Evolutionary conservation across 2,888 invertebrate species (phyloP), one percentile per base, ranked within the genome.

Genomic region (Lumbricus terrestris): DNA sequence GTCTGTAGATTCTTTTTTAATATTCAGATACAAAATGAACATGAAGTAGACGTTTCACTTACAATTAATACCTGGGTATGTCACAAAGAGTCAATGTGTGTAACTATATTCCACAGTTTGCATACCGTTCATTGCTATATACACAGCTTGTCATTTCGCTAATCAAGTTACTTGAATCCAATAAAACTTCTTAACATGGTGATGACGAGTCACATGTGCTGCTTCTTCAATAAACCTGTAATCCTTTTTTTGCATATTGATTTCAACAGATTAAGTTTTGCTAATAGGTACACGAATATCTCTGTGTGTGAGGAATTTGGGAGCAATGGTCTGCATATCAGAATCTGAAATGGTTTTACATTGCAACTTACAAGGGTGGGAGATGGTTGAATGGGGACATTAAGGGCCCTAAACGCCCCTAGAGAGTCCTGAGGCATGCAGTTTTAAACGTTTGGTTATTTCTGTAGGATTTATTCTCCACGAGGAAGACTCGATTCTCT

Each of bases 401-500:
- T n/a, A n/a, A n/a, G n/a, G n/a, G n/a, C n/a, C n/a, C n/a, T n/a
- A n/a, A n/a, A n/a, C n/a, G n/a, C n/a, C n/a, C n/a, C n/a, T n/a
- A n/a, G n/a, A n/a, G n/a, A n/a, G n/a, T n/a, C n/a, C n/a, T n/a
- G n/a, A n/a, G n/a, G n/a, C n/a, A n/a, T 40, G 40, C 40, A 89
- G 69, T 38, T 89, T 89, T 88, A 35, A 34, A 69, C 16, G 54
- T 33, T 34, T 33, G n/a, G 29, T 89, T 33, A 35, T 82, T 35
- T 83, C 88, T 91, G 88, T 92, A 95, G 95, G 91, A 96, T 97
- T 93, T 98, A 96, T 95, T 97, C 98, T 91, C 96, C 97, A 38
- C 97, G 97, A 95, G 98, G 98, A 16, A 94, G 94, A 90, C 94
- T 94, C 20, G 96, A 97, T 95, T 95, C 96, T 13, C 91, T 96